Evolutionary conservation across 2,797 vertebrate genomes (phyloP), one percentile per base, ranked within the genome.

Genomic region (Danio tinwini): DNA sequence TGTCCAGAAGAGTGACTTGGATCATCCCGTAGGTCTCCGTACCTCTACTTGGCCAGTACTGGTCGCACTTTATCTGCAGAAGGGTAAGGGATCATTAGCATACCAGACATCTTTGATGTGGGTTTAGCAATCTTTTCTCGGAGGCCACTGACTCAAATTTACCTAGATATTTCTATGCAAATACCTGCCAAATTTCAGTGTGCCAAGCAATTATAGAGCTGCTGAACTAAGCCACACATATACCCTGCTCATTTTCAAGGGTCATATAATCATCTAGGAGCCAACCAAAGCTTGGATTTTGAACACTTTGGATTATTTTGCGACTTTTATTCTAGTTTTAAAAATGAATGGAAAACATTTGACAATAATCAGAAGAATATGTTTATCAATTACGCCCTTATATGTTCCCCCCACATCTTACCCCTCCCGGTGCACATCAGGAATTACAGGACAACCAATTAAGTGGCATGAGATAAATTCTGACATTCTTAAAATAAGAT

Each of bases 11-110:
- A 0, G 96, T 98, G 74, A 99, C 97, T 37, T 99, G 97, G 82
- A 97, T 97, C 96, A 98, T 97, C 0, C 97, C 97, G 0, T 99
- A 98, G 0, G 97, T 99, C 87, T 99, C 98, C 0, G 97, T 96
- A 42, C 96, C 97, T 8, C 98, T 93, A 82, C 94, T 95, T 0
- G 98, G 98, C 97, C 97, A 99, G 87, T 99, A 99, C 90, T 98
- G 98, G 89, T 99, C 97, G 87, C 97, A 99, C 53, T 99, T 99
- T 17, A 99, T 93, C 98, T 99, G 90, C 7, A 45, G 29, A 3
- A 69, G 55, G 2, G 8, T 16, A 40, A 81, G 17, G 10, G 13
- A 56, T 69, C 37, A 19, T 44, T 37, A 65, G 47, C 6, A 17
- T 42, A 59, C 7, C 53, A 52, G 6, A 42, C 2, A 1, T 45